These are phyloP conservation scores for Eueides isabella DNA, from an alignment of 1,140 invertebrate species.

Conservation along the genomic window DNA sequence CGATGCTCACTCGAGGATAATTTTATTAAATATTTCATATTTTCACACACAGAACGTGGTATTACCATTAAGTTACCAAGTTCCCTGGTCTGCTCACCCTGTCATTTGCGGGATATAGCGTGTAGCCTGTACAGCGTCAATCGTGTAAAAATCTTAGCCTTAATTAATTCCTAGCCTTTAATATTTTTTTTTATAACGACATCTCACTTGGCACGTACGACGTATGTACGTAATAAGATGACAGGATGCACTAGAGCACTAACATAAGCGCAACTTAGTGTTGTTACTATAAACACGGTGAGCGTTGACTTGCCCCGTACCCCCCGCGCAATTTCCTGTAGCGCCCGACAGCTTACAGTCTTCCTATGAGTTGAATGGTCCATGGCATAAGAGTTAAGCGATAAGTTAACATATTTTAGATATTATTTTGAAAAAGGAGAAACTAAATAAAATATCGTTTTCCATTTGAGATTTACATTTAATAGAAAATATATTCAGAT, in stretches of 20 bases:
- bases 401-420: neutral
- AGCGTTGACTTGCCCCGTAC: constrained; percentile 44
- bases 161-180: neutral
- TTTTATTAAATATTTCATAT: too few relatives aligned
- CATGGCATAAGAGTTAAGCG: neutral
- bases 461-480: too few relatives aligned
- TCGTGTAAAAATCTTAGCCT: neutral
- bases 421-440: too few relatives aligned
- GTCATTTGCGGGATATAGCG: too few relatives aligned
- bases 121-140: too few relatives aligned
- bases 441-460: too few relatives aligned
- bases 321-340: constrained; percentile 59
- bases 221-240: constrained; percentile 19
- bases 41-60: too few relatives aligned
- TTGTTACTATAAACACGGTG: constrained; percentile 52
- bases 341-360: constrained; percentile 56
- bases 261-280: constrained; percentile 37
- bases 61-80: too few relatives aligned
- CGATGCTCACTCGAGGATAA: too few relatives aligned
- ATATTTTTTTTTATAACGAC: neutral
- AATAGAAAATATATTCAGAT: too few relatives aligned
- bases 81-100: too few relatives aligned
- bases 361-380: constrained; percentile 42
- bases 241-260: constrained; percentile 25
- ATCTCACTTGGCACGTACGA: neutral